phyloP scores from a whole-genome alignment of 1,140 invertebrate species.

The Vollenhovia emeryi region DNA sequence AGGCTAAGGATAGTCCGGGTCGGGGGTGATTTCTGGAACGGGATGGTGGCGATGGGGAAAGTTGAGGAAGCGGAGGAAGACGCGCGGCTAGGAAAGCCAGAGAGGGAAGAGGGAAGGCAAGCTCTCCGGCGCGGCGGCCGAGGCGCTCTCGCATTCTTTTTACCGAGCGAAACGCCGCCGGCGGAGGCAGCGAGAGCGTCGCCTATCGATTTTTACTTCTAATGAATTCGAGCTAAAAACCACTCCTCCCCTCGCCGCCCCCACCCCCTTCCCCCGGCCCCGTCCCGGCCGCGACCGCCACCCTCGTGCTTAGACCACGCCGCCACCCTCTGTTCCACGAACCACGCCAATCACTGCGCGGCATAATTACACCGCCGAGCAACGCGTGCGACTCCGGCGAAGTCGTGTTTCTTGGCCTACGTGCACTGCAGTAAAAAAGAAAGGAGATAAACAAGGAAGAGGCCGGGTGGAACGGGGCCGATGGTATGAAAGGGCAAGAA shows the following conservation, averaged over 20 bases:
- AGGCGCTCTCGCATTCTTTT: conserved; percentile 79
- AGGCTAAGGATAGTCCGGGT: conserved; percentile 57
- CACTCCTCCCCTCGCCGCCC: conserved; percentile 61
- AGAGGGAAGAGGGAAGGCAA: conserved; percentile 14
- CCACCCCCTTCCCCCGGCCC: conserved; percentile 31
- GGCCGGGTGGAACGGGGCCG: conserved; percentile 3
- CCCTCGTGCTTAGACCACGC: conserved; percentile 72
- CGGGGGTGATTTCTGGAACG: conserved; percentile 59
- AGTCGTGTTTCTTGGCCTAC: conserved; percentile 79
- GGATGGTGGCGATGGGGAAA: conserved; percentile 45
- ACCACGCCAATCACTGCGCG: conserved; percentile 85
- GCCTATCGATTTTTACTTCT: conserved; percentile 85
- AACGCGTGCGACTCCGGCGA: conserved; percentile 76
- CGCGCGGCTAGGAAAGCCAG: conserved; percentile 19
- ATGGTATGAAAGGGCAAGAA: conserved; percentile 21
- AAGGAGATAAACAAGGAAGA: conserved; percentile 40
- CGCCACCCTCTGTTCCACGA: conserved; percentile 81
- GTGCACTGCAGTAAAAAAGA: conserved; percentile 68
- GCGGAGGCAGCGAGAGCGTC: conserved; percentile 79
- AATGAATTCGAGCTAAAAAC: conserved; percentile 85
- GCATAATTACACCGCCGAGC: conserved; percentile 83
- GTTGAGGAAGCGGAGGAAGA: conserved; percentile 40
- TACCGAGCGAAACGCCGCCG: conserved; percentile 78
- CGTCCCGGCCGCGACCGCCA: conserved; percentile 68
- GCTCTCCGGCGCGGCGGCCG: conserved; percentile 56